Evolutionary conservation across 2,113 vertebrate species (phyloP).

Genomic region (Pampusana beccarii): DNA sequence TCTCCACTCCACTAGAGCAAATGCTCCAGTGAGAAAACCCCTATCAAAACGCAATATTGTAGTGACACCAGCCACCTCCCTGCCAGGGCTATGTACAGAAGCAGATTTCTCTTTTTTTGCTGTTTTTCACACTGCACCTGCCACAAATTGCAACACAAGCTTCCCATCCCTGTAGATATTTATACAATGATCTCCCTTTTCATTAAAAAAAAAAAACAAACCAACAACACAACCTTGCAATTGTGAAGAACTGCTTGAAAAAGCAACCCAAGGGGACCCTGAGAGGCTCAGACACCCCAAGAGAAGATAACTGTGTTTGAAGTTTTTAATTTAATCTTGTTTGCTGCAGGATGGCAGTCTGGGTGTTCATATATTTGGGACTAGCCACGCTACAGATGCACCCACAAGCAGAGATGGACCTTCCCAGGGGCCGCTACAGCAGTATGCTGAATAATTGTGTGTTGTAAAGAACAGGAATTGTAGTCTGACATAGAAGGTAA

Average conservation of each 20-base stretch:
- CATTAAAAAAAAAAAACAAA: too few species aligned
- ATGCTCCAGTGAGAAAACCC: not conserved
- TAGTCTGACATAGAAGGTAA: not conserved
- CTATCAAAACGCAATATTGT: not conserved
- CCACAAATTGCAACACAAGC: not conserved
- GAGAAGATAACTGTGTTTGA: not conserved
- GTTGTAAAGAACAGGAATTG: not conserved
- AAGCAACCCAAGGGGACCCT: not conserved
- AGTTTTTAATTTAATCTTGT: not conserved
- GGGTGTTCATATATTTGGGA: not conserved
- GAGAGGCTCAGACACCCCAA: not conserved
- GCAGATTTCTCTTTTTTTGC: not conserved
- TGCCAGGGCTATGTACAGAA: rapidly evolving
- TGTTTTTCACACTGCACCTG: not conserved
- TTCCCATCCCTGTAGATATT: not conserved
- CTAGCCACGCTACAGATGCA: not conserved
- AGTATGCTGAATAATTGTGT: too few species aligned
- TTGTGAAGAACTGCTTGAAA: not conserved
- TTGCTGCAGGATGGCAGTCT: not conserved
- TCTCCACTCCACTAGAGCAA: not conserved
- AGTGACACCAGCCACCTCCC: not conserved
- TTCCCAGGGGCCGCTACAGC: not conserved
- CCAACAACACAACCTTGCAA: not conserved
- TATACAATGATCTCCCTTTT: not conserved
- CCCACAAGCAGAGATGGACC: not conserved